phyloP scores from a whole-genome alignment of 2,113 vertebrate species.

The Leptosomus discolor region DNA sequence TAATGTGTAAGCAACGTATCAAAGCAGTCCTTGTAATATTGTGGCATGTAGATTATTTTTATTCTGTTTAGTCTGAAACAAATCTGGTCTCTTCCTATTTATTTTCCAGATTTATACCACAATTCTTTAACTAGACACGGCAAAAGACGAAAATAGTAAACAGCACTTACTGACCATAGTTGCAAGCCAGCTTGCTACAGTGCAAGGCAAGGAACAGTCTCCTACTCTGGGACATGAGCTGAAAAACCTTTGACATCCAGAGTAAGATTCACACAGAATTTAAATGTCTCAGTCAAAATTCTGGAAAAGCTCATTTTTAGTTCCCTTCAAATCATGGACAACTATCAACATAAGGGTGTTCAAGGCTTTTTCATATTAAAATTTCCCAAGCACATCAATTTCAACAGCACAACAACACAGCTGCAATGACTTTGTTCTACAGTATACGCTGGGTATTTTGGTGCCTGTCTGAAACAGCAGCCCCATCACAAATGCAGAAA shows the following conservation, averaged over 20 bases:
- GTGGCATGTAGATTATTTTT: not conserved
- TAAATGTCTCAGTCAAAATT: not conserved
- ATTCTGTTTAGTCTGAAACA: not conserved
- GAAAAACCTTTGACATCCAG: not conserved
- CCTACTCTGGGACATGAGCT: not conserved
- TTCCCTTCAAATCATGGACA: not conserved
- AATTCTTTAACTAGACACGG: not conserved
- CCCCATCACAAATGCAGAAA: not conserved
- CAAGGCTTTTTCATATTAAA: not conserved
- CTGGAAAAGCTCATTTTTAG: not conserved
- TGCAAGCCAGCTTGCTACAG: not conserved
- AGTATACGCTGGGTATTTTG: not conserved
- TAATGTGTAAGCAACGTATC: not conserved
- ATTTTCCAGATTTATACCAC: not conserved
- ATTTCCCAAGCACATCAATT: not conserved
- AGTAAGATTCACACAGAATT: not conserved
- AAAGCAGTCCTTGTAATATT: not conserved
- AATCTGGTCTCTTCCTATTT: not conserved
- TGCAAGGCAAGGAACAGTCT: not conserved
- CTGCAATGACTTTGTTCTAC: not conserved
- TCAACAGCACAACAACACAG: too few species aligned
- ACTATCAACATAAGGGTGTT: not conserved
- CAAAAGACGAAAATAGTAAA: not conserved
- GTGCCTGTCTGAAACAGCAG: fast-evolving
- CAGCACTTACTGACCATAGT: not conserved